Conservation (phyloP, 2,113 vertebrate genomes). For the Elaphurus davidianus region DNA sequence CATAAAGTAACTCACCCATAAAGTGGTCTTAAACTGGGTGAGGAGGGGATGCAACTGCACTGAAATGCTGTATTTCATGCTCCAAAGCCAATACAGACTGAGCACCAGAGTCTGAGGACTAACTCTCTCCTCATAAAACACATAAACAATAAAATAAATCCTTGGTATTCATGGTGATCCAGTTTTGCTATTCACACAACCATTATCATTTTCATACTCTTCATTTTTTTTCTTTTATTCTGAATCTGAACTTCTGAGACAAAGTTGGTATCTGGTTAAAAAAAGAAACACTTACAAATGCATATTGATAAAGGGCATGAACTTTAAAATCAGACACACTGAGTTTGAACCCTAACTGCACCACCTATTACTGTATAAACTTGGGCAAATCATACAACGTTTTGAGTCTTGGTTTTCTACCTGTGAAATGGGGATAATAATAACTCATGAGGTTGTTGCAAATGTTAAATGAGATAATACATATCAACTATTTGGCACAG, state of each 20-base stretch:
- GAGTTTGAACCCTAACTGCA: not conserved
- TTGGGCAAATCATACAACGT: not conserved
- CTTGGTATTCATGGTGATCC: not conserved
- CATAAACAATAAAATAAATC: not conserved
- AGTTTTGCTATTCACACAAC: not conserved
- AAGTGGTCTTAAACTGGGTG: not conserved
- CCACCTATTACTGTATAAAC: not conserved
- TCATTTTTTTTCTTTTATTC: not conserved
- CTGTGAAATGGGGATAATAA: not conserved
- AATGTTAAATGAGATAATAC: not conserved
- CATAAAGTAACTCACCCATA: not conserved
- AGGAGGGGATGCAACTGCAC: not conserved
- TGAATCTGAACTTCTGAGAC: not conserved
- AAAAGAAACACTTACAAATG: not conserved
- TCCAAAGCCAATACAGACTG: not conserved
- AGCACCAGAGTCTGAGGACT: not conserved
- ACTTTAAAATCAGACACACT: conserved; percentile 10
- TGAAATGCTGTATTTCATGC: not conserved
- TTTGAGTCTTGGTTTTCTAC: not conserved
- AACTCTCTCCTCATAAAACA: not conserved
- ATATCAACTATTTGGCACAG: not conserved
- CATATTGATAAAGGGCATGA: not conserved
- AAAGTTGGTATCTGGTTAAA: not conserved
- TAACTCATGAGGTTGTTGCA: not conserved
- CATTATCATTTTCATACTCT: not conserved